These are phyloP conservation scores for Bombyx mandarina DNA, from an alignment of 1,140 invertebrate species.

Conservation along the genomic window DNA sequence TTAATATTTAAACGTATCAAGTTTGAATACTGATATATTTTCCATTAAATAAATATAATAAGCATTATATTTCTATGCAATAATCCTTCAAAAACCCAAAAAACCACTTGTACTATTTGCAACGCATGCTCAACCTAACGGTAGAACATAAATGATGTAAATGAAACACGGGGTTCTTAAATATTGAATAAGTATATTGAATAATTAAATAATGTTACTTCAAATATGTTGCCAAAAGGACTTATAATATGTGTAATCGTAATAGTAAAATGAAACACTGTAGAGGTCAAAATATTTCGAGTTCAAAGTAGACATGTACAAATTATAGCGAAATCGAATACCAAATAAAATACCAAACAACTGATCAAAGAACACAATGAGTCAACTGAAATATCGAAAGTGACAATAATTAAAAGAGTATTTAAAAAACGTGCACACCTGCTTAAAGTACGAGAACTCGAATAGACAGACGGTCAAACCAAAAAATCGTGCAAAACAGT, in stretches of 20 bases:
- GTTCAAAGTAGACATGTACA: constrained; percentile 30
- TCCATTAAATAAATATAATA: no score
- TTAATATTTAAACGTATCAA: no score
- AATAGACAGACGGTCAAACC: constrained; percentile 26
- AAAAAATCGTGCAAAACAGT: constrained; percentile 61
- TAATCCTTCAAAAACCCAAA: no score
- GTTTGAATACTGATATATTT: no score
- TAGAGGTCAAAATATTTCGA: constrained; percentile 65
- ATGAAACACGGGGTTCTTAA: constrained; percentile 57
- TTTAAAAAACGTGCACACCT: background rate
- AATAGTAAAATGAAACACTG: constrained; percentile 65
- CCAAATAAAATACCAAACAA: no score
- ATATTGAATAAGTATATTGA: constrained; percentile 71
- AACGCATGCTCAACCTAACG: no score
- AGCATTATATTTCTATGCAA: no score
- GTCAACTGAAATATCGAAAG: no score
- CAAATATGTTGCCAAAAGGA: constrained; percentile 67
- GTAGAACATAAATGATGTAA: constrained; percentile 13
- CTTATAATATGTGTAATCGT: constrained; percentile 60
- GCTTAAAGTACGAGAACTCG: constrained; percentile 31
- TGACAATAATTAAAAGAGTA: background rate
- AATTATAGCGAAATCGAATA: background rate
- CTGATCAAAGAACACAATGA: no score
- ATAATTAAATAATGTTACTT: constrained; percentile 70
- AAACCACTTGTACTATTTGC: no score